These are phyloP conservation scores for Polyergus mexicanus DNA, from an alignment of 1,140 invertebrate species.

Conservation along the genomic window DNA sequence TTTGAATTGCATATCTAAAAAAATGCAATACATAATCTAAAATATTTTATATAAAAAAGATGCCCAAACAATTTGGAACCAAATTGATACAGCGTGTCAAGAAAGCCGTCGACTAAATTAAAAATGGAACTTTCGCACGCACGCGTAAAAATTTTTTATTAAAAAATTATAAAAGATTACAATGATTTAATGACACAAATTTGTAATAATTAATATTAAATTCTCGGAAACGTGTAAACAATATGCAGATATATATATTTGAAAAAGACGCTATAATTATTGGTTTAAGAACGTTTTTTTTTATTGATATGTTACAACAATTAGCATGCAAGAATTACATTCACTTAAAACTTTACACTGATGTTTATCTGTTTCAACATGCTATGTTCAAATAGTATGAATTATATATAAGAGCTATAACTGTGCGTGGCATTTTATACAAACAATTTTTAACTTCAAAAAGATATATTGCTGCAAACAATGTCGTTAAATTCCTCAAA, in stretches of 20 bases:
- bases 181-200: too few species aligned
- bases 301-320: constrained; percentile 84
- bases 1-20: neutral
- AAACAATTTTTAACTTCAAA: neutral
- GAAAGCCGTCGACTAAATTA: too few species aligned
- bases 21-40: neutral
- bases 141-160: too few species aligned
- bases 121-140: too few species aligned
- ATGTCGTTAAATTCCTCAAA: constrained; percentile 19
- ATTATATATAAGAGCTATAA: constrained; percentile 38
- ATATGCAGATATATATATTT: neutral
- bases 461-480: neutral
- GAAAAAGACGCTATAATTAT: neutral
- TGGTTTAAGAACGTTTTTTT: constrained; percentile 35
- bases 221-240: too few species aligned
- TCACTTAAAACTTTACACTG: constrained; percentile 77
- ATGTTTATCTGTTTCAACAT: constrained; percentile 56
- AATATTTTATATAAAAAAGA: neutral
- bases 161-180: too few species aligned
- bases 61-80: neutral
- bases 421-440: neutral
- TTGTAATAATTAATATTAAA: too few species aligned
- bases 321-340: constrained; percentile 82
- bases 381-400: neutral
- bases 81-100: too few species aligned